phyloP scores from a whole-genome alignment of 2,888 invertebrate genomes.

The Synergus gifuensis region DNA sequence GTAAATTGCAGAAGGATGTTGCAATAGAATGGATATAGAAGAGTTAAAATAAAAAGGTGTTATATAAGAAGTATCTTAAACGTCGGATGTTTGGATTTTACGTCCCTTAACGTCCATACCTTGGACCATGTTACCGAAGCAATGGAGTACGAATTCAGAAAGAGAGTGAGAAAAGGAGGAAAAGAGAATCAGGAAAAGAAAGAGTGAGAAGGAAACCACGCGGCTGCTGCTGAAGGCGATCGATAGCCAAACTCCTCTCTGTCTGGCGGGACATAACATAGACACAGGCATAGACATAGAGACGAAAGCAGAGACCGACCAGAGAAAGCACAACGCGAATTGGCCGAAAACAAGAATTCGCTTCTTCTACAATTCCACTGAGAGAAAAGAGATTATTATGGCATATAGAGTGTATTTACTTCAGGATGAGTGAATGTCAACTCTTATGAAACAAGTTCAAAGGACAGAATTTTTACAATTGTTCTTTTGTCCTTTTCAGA shows the following conservation, averaged over 20 bases:
- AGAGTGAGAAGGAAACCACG: conserved; percentile 63
- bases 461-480: conserved; percentile 21
- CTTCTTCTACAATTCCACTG: conserved; percentile 36
- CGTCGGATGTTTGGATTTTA: conserved; percentile 11
- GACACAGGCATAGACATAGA: conserved; percentile 57
- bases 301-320: conserved; percentile 47
- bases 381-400: conserved; percentile 38
- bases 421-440: conserved; percentile 36
- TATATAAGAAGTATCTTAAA: conserved; percentile 37
- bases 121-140: conserved; percentile 58
- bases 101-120: conserved; percentile 58
- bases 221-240: conserved; percentile 64
- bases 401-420: conserved; percentile 37
- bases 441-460: conserved; percentile 31
- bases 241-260: conserved; percentile 76
- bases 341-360: conserved; percentile 39
- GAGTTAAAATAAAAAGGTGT: conserved; percentile 3
- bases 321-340: conserved; percentile 38
- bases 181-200: conserved; percentile 53
- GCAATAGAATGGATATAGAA: not conserved
- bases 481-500: not conserved
- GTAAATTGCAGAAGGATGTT: conserved; percentile 14
- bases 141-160: conserved; percentile 54
- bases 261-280: conserved; percentile 70
- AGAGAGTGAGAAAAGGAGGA: conserved; percentile 54